phyloP scores from a whole-genome alignment of 2,797 vertebrate species.

The Diplodus puntazzo region DNA sequence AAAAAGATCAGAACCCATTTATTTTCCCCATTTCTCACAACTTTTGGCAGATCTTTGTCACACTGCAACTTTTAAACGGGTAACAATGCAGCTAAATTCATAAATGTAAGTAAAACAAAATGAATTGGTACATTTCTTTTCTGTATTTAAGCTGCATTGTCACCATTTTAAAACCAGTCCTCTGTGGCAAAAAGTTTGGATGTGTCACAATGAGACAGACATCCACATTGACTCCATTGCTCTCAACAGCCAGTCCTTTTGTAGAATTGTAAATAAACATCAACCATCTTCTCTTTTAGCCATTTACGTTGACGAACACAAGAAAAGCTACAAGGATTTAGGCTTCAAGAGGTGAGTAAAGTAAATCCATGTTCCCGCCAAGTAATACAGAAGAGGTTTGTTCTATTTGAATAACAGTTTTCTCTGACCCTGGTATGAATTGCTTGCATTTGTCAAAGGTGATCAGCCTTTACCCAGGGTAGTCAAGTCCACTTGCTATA shows the following conservation, averaged over 20 bases:
- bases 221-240: neutral
- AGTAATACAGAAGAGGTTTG: neutral
- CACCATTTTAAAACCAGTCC: constrained; percentile 32
- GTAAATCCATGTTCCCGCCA: neutral
- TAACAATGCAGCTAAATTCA: neutral
- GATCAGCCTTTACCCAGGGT: neutral
- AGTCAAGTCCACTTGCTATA: no score
- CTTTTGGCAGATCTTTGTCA: neutral
- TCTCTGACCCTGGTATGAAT: neutral
- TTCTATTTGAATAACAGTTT: neutral
- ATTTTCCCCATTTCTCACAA: neutral
- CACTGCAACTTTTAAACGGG: constrained; percentile 16
- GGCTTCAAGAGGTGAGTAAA: constrained; percentile 87
- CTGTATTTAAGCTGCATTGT: constrained; percentile 2
- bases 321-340: constrained; percentile 88
- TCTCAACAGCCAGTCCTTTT: neutral
- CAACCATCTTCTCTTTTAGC: constrained; percentile 74
- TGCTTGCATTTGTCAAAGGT: neutral
- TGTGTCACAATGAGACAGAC: neutral
- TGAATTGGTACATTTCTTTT: neutral
- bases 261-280: constrained; percentile 19
- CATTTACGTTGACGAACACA: constrained; percentile 87
- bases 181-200: constrained; percentile 7
- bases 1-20: neutral
- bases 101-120: neutral